Evolutionary conservation across 2,113 vertebrate species (phyloP).

Genomic region (Bucco capensis): DNA sequence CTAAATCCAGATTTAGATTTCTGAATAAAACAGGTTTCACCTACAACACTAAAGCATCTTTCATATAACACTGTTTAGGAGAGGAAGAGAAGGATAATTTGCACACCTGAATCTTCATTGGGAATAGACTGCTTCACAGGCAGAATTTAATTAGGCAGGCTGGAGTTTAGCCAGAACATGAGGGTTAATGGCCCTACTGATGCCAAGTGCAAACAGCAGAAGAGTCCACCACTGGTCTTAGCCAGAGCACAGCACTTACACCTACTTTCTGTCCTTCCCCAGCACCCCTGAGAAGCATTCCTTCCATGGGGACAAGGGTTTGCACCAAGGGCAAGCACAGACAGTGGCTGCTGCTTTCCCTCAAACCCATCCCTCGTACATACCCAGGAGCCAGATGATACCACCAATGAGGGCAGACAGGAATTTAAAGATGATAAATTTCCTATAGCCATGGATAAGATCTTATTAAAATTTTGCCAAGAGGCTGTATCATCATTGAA

Average conservation of each 20-base stretch:
- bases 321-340: neutral
- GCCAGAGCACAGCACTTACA: rapidly evolving
- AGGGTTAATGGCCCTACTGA: neutral
- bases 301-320: rapidly evolving
- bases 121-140: neutral
- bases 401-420: neutral
- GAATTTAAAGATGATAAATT: neutral
- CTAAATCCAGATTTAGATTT: neutral
- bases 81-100: neutral
- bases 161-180: neutral
- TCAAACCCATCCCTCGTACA: rapidly evolving
- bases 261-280: neutral
- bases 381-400: neutral
- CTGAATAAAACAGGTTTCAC: neutral
- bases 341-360: neutral
- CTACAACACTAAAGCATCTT: neutral
- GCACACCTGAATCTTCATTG: neutral
- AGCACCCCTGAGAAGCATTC: rapidly evolving
- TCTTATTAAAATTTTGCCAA: neutral
- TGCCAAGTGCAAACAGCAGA: neutral
- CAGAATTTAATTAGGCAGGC: neutral
- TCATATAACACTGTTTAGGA: neutral
- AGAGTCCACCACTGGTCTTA: neutral
- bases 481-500: neutral
- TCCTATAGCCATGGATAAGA: neutral